Evolutionary conservation across 92 coral and sea anemone species (phyloP).

Genomic region (Epizoanthus ramosus): DNA sequence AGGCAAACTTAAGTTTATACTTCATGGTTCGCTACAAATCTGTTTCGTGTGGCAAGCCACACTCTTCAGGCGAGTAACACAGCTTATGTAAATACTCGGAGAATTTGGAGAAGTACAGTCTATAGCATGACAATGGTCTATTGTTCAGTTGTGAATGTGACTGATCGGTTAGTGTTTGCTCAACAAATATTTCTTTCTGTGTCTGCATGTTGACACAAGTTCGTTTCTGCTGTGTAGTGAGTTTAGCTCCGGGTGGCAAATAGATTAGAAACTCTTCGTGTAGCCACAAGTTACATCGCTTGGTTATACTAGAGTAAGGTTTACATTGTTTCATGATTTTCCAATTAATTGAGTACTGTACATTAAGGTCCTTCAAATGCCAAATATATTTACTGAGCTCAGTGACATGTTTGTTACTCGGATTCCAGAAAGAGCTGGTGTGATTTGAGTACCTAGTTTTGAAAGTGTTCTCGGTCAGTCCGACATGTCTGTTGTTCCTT

Average conservation of each 20-base stretch:
- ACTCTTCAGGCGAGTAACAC: too few species aligned
- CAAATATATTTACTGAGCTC: not conserved
- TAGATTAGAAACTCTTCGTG: not conserved
- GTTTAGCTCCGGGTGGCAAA: not conserved
- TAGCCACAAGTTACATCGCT: not conserved
- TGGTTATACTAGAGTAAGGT: not conserved
- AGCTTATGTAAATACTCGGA: too few species aligned
- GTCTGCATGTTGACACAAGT: slow-evolving; percentile 8
- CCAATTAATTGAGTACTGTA: not conserved
- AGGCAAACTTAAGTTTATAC: too few species aligned
- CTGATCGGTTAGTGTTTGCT: not conserved
- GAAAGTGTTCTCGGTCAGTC: slow-evolving; percentile 2
- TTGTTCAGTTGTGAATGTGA: not conserved
- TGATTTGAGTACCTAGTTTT: slow-evolving; percentile 16
- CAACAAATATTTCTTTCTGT: slow-evolving; percentile 9
- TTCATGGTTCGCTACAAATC: too few species aligned
- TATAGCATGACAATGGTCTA: too few species aligned
- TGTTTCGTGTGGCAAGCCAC: too few species aligned
- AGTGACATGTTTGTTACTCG: not conserved
- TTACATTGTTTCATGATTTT: slow-evolving; percentile 5
- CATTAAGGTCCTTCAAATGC: not conserved
- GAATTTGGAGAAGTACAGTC: too few species aligned
- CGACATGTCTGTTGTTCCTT: not conserved
- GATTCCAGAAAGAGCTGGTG: not conserved
- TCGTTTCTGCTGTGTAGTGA: slow-evolving; percentile 26